Evolutionary conservation across 64 coral and sea anemone species (phyloP), one percentile per base, ranked within the genome.

Genomic region (Pachyseris speciosa): DNA sequence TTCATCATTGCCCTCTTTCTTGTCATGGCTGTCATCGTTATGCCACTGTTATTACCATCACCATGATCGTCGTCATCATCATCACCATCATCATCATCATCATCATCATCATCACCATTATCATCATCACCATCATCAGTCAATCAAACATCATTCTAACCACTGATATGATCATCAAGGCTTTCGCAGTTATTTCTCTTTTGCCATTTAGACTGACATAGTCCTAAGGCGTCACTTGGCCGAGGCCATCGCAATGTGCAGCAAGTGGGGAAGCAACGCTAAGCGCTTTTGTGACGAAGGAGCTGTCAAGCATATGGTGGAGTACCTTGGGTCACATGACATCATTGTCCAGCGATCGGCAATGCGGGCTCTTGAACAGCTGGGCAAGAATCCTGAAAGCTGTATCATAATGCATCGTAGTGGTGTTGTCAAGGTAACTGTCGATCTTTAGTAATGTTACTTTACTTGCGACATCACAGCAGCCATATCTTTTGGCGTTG

Each of bases 361-460:
- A 57, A 89, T 98, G 57, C 75, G 88, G 44, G 96, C 96, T 58
- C 92, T 98, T 47, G 59, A 89, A 8, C 84, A 89, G 37, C 67
- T 96, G 17, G 90, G 84, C 43, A 83, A 76, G 66, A 75, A 72
- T 19, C 88, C 92, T 10, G 84, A 91, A 13, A 94, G 92, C 40
- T 98, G 96, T 25, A 91, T 94, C 36, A 94, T 65, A 69, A 98
- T 98, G 86, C 96, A 98, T 28, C 68, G 81, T 30, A 49, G 75
- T 32, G 96, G 96, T 57, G 92, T 94, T 20, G 92, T 98, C 34
- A 98, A 94, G 92, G 92, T 94, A 78, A 75, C 34, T 4, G 15
- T 30, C 41, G n/a, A n/a, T n/a, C n/a, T n/a, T n/a, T n/a, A n/a
- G n/a, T n/a, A n/a, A n/a, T n/a, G n/a, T n/a, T n/a, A n/a, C n/a